A percentile compares a stretch with the other conserved stretches of the same genome.
phyloP scores from a whole-genome alignment of 2,113 vertebrate genomes.

The Serinus canaria region DNA sequence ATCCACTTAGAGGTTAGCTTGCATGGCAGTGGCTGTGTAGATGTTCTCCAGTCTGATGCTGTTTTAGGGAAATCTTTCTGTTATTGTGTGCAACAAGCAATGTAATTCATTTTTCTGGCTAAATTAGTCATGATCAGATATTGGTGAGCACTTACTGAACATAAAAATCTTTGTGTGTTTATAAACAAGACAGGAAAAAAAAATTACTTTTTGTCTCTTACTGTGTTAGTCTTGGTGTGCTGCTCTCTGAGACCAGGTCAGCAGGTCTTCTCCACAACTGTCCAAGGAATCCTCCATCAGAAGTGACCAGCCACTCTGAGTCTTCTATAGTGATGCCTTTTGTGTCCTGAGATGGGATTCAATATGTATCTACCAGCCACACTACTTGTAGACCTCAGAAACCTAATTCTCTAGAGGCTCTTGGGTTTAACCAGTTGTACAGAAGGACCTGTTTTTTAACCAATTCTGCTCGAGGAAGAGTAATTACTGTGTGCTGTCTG shows the following conservation, averaged over 20 bases:
- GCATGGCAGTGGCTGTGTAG: background rate
- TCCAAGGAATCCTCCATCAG: background rate
- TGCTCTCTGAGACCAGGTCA: background rate
- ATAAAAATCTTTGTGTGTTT: background rate
- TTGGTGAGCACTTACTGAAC: background rate
- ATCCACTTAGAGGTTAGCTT: background rate
- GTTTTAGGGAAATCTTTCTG: background rate
- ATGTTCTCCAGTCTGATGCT: fast-evolving
- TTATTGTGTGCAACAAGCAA: background rate
- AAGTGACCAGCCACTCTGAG: fast-evolving
- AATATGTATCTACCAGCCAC: background rate
- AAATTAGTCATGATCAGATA: background rate
- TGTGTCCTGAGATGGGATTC: background rate
- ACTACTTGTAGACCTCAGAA: background rate
- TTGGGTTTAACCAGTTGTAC: background rate
- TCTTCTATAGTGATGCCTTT: background rate
- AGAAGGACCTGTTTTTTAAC: background rate
- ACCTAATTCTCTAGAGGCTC: background rate
- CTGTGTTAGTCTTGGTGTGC: background rate
- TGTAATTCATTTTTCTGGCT: background rate
- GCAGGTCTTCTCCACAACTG: background rate
- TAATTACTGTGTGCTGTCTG: background rate
- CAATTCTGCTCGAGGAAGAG: background rate
- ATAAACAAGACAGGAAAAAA: background rate
- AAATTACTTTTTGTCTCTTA: background rate